Conservation (phyloP, 1,140 invertebrate species). For the Chironomus striatipennis region DNA sequence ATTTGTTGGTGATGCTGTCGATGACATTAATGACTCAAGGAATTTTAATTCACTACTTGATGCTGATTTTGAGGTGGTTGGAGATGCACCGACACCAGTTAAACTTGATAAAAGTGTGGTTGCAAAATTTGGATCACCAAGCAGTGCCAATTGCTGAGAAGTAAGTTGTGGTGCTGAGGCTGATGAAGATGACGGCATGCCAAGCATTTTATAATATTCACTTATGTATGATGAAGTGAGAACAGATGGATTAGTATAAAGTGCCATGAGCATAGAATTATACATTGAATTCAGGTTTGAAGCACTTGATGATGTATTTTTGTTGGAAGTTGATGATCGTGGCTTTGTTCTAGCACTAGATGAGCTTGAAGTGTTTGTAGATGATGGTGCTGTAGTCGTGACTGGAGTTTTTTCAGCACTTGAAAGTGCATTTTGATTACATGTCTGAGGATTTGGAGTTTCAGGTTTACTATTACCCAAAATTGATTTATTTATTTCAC, state of each 20-base stretch:
- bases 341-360: constrained; percentile 19
- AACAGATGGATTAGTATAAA: background rate
- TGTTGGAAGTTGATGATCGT: background rate
- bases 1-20: background rate
- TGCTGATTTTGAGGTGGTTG: background rate
- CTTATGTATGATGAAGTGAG: background rate
- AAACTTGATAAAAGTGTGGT: background rate
- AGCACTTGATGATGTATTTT: background rate
- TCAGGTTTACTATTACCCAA: background rate
- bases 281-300: background rate
- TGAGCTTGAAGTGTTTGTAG: background rate
- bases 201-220: constrained; percentile 10
- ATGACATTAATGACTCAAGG: background rate
- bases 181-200: background rate
- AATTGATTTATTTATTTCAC: constrained; percentile 18
- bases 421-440: background rate
- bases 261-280: background rate
- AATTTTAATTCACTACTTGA: background rate
- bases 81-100: background rate
- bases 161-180: background rate
- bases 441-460: background rate
- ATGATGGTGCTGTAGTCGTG: background rate
- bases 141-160: background rate
- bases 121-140: background rate
- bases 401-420: background rate